Evolutionary conservation across 2,797 vertebrate species (phyloP), one percentile per base, ranked within the genome.

Genomic region (Poecilia gillii): DNA sequence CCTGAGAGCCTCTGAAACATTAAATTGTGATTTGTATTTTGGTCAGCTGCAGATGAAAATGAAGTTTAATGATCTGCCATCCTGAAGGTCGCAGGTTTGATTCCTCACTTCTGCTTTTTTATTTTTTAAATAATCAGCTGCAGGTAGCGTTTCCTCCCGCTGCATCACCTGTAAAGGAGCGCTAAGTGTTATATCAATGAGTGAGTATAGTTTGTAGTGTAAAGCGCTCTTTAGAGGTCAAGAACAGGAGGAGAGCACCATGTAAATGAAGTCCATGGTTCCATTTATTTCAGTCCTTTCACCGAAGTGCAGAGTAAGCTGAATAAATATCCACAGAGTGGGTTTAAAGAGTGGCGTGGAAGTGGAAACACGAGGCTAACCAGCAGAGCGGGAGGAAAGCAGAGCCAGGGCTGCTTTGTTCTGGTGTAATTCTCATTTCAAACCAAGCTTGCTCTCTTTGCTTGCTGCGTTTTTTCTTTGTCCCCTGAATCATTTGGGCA

Each of bases 341-440:
- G 68, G 66, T 6, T 39, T 28, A 46, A 70, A 82, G 76, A 28
- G 57, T 83, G 84, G 85, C 62, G 73, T 75, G 66, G 47, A 36
- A 49, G 76, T 70, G 47, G 76, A 80, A 73, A 64, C 72, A 85
- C 77, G 76, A 81, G 45, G 46, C 79, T 85, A 86, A 91, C 90
- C 85, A 85, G 78, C 76, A 86, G 81, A 85, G 72, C 71, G 83
- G 76, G 74, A 82, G 77, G 72, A 28, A 74, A 31, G 57, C 73
- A 85, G 83, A 23, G 84, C 79, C 80, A 82, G 81, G 84, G 85
- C 88, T 85, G 77, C 80, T 91, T 88, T 89, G 70, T 88, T 81
- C 84, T 78, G 43, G 47, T 45, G 82, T 90, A 75, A 92, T 85
- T 90, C 92, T 80, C 84, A 89, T 90, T 87, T 86, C 82, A 91